These are phyloP conservation scores for Hermatobates lingyangjiaoensis DNA, from an alignment of 1,140 invertebrate genomes.

Conservation along the genomic window DNA sequence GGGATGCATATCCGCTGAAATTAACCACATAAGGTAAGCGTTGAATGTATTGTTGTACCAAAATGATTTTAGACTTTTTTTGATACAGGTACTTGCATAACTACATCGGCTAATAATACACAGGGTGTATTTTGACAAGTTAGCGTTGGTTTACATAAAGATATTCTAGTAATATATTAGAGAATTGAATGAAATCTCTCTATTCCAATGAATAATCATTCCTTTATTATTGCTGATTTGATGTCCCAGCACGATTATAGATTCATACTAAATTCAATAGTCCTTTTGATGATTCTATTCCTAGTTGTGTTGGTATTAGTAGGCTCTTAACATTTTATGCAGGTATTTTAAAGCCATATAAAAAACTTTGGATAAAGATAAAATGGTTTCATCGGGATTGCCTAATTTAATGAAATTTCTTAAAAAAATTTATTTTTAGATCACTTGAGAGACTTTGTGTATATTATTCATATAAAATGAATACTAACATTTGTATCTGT, in stretches of 20 bases:
- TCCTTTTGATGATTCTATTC: not conserved
- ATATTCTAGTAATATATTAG: not conserved
- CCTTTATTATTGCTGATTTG: not conserved
- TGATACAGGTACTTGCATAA: not conserved
- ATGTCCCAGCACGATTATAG: not conserved
- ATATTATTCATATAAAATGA: too few species aligned
- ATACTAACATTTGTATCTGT: too few species aligned
- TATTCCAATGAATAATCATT: not conserved
- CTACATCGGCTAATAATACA: conserved; percentile 1
- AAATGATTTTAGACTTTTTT: conserved; percentile 2
- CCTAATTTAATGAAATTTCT: not conserved
- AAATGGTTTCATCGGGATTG: not conserved
- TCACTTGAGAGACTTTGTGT: too few species aligned
- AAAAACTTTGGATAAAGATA: not conserved
- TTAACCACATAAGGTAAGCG: not conserved
- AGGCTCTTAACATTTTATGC: not conserved
- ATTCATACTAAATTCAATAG: not conserved
- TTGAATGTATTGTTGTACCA: not conserved
- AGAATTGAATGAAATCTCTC: not conserved
- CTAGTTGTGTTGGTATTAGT: conserved; percentile 1
- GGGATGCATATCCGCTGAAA: too few species aligned
- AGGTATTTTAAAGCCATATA: not conserved
- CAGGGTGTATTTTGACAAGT: conserved; percentile 1
- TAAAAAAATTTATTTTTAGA: too few species aligned
- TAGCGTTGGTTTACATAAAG: not conserved